Conservation (phyloP, 2,888 invertebrate species). For the Phrixothrix hirtus region DNA sequence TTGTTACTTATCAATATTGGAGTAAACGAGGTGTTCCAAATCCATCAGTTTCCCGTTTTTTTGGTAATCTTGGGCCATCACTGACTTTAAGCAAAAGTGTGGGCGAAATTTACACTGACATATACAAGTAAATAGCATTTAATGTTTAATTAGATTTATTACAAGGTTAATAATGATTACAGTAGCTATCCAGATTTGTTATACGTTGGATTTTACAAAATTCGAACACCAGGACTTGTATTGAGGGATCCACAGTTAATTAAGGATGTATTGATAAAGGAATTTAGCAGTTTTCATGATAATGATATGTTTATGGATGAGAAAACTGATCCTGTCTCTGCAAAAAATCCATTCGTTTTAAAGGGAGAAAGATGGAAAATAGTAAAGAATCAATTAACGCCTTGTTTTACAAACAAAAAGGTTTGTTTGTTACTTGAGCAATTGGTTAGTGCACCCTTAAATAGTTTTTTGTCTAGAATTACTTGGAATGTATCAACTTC, state of each 20-base stretch:
- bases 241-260: conserved; percentile 50
- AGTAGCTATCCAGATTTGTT: conserved; percentile 46
- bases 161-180: conserved; percentile 3
- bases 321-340: conserved; percentile 55
- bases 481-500: no score
- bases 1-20: conserved; percentile 42
- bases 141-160: background rate
- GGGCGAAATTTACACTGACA: conserved; percentile 39
- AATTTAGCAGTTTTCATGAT: conserved; percentile 50
- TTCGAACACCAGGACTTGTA: conserved; percentile 44
- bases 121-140: conserved; percentile 42
- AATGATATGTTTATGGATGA: conserved; percentile 51
- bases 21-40: conserved; percentile 39
- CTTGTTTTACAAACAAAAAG: conserved; percentile 58
- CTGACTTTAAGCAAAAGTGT: conserved; percentile 39
- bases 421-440: conserved; percentile 42
- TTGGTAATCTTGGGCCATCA: conserved; percentile 42
- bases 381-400: conserved; percentile 56
- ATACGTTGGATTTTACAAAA: conserved; percentile 50
- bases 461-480: no score
- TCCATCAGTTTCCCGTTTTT: conserved; percentile 36
- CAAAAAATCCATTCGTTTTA: conserved; percentile 57
- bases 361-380: conserved; percentile 59
- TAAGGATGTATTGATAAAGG: conserved; percentile 46
- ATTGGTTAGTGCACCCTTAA: no score